phyloP scores from a whole-genome alignment of 2,888 invertebrate genomes.

The Slavum lentiscoides region DNA sequence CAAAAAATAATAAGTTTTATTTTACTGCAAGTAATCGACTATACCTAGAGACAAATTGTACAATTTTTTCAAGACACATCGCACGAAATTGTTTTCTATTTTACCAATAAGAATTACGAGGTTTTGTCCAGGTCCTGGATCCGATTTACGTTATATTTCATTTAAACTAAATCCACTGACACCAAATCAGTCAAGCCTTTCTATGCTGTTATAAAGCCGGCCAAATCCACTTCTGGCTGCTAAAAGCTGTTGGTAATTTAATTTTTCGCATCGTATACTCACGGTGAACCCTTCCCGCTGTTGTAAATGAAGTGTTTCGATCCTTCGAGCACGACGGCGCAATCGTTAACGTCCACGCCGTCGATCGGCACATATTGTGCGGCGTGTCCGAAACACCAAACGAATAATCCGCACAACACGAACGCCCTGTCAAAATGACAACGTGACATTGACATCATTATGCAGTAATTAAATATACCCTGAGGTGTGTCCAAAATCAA shows the following conservation, averaged over 20 bases:
- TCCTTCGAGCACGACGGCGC: conserved; percentile 52
- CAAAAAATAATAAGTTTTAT: no score
- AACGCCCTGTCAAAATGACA: conserved; percentile 11
- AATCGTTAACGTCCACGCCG: conserved; percentile 51
- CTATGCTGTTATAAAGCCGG: no score
- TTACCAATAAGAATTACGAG: no score
- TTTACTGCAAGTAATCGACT: no score
- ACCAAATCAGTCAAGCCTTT: no score
- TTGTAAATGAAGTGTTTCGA: conserved; percentile 50
- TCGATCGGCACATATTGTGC: conserved; percentile 54
- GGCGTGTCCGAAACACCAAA: conserved; percentile 28
- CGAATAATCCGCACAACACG: background rate
- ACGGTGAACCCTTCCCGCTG: conserved; percentile 39
- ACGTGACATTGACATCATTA: background rate
- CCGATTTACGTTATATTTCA: background rate
- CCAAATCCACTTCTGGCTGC: no score
- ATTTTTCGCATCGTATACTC: background rate
- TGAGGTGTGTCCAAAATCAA: no score
- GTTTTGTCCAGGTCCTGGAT: no score
- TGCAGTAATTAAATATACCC: no score
- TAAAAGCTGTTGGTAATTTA: no score
- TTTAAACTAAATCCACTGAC: no score
- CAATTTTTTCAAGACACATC: no score
- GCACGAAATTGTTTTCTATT: background rate
- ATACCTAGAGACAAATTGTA: background rate